Evolutionary conservation across 2,797 vertebrate species (phyloP).

Genomic region (Sebastes hubbsi): DNA sequence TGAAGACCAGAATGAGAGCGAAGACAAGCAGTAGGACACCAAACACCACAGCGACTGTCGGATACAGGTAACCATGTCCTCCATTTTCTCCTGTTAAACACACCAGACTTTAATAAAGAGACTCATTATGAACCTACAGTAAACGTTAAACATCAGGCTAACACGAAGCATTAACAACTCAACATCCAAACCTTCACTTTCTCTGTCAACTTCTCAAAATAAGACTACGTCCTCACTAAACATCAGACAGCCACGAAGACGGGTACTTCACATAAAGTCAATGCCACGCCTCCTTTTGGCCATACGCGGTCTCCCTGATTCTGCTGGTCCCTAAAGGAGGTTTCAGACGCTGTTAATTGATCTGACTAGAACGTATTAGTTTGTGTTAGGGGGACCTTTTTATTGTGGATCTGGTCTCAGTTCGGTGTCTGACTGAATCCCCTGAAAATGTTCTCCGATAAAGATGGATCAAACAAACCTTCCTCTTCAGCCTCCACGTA

Average conservation of each 20-base stretch:
- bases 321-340: too few relatives aligned
- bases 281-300: too few relatives aligned
- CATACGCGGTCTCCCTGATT: too few relatives aligned
- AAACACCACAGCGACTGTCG: neutral
- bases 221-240: neutral
- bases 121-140: accelerated
- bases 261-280: too few relatives aligned
- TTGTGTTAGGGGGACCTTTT: too few relatives aligned
- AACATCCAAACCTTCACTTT: neutral
- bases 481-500: neutral
- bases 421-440: neutral
- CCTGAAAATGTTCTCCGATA: neutral
- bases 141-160: neutral
- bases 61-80: neutral
- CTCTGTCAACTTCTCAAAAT: neutral
- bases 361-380: too few relatives aligned
- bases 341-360: accelerated
- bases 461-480: neutral
- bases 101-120: neutral
- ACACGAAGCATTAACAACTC: neutral
- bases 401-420: neutral
- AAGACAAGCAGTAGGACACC: conserved; percentile 14
- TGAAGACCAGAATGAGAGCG: neutral
- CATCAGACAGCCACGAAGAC: too few relatives aligned
- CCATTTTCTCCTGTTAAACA: neutral